Evolutionary conservation across 2,113 vertebrate species (phyloP).

Genomic region (Mastomys natalensis): DNA sequence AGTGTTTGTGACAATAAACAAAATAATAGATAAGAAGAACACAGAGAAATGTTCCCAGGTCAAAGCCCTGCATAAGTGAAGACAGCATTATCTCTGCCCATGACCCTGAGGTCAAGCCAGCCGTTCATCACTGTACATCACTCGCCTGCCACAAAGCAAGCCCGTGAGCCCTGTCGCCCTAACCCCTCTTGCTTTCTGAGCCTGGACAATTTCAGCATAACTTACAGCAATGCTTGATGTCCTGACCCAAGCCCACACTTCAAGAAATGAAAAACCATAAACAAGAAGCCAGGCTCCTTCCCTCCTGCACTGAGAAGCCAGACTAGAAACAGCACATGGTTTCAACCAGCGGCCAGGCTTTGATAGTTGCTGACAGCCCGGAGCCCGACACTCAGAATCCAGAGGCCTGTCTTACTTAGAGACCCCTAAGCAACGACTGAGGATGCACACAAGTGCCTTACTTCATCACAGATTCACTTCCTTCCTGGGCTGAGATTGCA

Average conservation of each 20-base stretch:
- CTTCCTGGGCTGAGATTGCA: neutral
- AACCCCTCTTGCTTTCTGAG: slow-evolving; percentile 57
- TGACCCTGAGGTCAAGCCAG: slow-evolving; percentile 72
- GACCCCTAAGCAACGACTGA: neutral
- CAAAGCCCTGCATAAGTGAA: slow-evolving; percentile 63
- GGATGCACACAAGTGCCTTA: neutral
- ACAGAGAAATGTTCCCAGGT: slow-evolving; percentile 61
- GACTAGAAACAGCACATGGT: neutral
- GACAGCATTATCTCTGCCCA: slow-evolving; percentile 72
- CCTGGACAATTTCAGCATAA: slow-evolving; percentile 62
- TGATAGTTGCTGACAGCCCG: neutral
- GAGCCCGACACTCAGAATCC: neutral
- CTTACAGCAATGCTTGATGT: slow-evolving; percentile 65
- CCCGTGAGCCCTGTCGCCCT: slow-evolving; percentile 67
- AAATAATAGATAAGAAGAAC: slow-evolving; percentile 65
- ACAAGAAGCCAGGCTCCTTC: slow-evolving; percentile 30
- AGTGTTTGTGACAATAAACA: slow-evolving; percentile 38
- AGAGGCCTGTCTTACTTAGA: neutral
- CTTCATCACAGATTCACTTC: neutral
- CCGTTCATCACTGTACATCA: slow-evolving; percentile 56
- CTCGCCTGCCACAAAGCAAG: slow-evolving; percentile 55
- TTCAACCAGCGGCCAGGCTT: neutral
- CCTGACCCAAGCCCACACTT: slow-evolving; percentile 38
- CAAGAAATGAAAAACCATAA: slow-evolving; percentile 4
- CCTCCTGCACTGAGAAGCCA: neutral